A percentile compares a stretch with the other conserved stretches of the same genome.
Evolutionary conservation across 2,113 vertebrate species (phyloP).

Genomic region (Sterrhoptilus dennistouni): DNA sequence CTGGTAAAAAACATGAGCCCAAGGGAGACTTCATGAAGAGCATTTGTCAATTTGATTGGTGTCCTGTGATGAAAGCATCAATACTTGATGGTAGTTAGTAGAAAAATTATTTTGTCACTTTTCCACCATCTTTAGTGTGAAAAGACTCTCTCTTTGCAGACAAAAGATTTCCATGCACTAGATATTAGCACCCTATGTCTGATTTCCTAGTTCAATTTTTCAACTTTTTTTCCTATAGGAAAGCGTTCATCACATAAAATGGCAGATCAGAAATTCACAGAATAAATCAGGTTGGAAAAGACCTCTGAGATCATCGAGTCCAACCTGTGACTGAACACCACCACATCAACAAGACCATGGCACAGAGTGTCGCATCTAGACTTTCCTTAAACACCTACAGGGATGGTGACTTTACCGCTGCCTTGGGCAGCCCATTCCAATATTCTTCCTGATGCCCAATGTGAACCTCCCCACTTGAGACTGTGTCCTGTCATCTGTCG

Average conservation of each 20-base stretch:
- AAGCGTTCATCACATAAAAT: not conserved
- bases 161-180: not conserved
- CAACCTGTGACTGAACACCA: rapidly evolving
- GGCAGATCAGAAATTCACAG: not conserved
- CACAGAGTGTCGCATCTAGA: too few relatives aligned
- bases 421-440: not conserved
- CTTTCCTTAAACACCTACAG: not conserved
- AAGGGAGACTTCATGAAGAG: not conserved
- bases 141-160: not conserved
- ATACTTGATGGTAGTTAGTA: not conserved
- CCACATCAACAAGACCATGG: not conserved
- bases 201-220: not conserved
- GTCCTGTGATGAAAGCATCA: not conserved
- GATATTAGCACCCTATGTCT: rapidly evolving
- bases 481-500: not conserved
- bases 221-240: not conserved
- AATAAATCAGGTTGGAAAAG: not conserved
- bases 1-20: not conserved
- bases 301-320: not conserved
- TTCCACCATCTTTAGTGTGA: not conserved
- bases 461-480: not conserved
- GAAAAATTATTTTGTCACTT: not conserved
- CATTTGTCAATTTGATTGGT: not conserved
- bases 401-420: not conserved
- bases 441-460: not conserved